These are phyloP conservation scores for Lerista edwardsae DNA, from an alignment of 2,797 vertebrate genomes.

Conservation along the genomic window DNA sequence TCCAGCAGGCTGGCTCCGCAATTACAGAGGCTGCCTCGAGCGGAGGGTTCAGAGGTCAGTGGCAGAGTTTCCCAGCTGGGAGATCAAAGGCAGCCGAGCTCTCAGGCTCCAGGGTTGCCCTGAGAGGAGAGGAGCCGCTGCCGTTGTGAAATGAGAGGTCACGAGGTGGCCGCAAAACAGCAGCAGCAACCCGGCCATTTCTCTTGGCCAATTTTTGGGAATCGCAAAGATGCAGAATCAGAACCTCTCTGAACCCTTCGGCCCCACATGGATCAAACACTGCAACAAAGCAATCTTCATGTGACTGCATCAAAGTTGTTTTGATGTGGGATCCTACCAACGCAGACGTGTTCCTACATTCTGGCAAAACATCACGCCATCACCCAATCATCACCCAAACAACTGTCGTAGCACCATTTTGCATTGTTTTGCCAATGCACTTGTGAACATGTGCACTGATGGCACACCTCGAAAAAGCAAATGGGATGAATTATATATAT, in stretches of 20 bases:
- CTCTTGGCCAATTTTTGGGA: no score
- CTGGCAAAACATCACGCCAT: no score
- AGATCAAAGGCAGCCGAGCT: conserved; percentile 15
- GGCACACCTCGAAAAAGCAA: no score
- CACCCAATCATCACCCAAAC: no score
- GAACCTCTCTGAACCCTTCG: background rate
- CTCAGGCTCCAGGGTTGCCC: background rate
- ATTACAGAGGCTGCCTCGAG: conserved; percentile 33
- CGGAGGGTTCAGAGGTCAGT: conserved; percentile 53
- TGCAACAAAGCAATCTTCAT: no score
- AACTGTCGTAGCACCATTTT: no score
- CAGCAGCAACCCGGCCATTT: background rate
- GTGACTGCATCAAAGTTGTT: no score
- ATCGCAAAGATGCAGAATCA: background rate
- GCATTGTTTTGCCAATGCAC: no score
- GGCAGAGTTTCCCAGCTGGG: conserved; percentile 31
- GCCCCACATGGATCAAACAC: background rate
- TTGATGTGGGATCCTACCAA: no score
- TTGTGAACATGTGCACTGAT: no score
- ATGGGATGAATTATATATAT: no score
- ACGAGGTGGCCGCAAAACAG: background rate
- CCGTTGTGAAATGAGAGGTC: background rate
- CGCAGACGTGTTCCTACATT: no score
- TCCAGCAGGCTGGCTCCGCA: conserved; percentile 43
- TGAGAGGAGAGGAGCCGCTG: background rate